A percentile compares a stretch with the other conserved stretches of the same genome.
These are phyloP conservation scores for Phoenicopterus ruber DNA, from an alignment of 2,113 vertebrate species.

Conservation along the genomic window DNA sequence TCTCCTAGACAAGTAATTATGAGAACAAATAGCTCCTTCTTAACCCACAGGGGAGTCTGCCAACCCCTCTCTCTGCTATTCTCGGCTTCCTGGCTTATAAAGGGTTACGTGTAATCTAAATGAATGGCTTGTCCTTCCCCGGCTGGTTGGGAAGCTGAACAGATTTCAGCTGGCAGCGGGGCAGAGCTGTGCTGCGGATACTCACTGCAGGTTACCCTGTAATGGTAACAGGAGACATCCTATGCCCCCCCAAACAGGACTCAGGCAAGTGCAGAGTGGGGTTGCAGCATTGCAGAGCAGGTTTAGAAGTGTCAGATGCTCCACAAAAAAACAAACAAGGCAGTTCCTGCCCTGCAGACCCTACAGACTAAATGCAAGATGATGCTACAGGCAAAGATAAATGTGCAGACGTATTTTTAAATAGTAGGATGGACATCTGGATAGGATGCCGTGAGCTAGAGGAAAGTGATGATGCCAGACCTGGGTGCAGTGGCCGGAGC, in stretches of 20 bases:
- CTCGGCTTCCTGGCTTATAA: constrained; percentile 19
- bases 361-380: not conserved
- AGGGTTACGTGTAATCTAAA: constrained; percentile 43
- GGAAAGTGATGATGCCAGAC: accelerated
- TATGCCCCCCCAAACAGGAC: not conserved
- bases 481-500: not conserved
- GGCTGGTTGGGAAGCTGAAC: not conserved
- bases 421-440: not conserved
- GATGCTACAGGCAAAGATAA: not conserved
- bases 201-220: not conserved
- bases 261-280: not conserved
- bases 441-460: not conserved
- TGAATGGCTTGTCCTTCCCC: constrained; percentile 8
- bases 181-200: not conserved
- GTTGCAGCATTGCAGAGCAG: not conserved
- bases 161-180: not conserved
- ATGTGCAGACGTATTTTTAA: not conserved
- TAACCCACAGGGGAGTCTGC: constrained; percentile 30
- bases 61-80: constrained; percentile 31
- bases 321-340: not conserved
- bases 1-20: constrained; percentile 51
- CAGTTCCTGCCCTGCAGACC: not conserved
- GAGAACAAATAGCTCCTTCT: constrained; percentile 65
- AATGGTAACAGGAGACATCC: not conserved
- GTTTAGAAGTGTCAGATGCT: not conserved